Base-by-base conservation (phyloP, 2,888 invertebrate species). In the Papilio demoleus region DNA sequence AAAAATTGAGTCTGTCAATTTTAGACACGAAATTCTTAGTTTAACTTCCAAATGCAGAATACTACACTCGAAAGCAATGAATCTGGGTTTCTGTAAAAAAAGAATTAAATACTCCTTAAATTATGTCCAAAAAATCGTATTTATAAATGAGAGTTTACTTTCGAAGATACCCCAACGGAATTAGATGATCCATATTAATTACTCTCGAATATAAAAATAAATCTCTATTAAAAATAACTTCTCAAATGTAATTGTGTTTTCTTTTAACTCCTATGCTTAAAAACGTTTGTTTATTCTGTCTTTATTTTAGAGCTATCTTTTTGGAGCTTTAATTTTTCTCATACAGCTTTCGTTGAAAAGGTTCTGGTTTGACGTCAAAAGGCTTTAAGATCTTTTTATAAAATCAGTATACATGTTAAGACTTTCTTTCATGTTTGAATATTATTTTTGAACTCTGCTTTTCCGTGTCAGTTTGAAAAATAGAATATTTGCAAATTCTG, bases 381-480 rank as follows among this genome's bases (percentile, higher is more conserved):
- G 53, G 14, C 53, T 53, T 27, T 27, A 53, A 27, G n/a, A 53
- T 53, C 53, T 53, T 53, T 53, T 53, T 53, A 53, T 53, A 53
- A 53, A 53, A 53, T 53, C 53, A 53, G 53, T 53, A 53, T 53
- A 53, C 53, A 27, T 24, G 27, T 53, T 53, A 53, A 53, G 53
- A 53, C 53, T 53, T 50, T 50, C 53, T 27, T 14, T n/a, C 53
- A 14, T 3, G 53, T 53, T 27, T 24, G 27, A 53, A 27, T 53
- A 53, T 50, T 47, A 47, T 50, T 53, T n/a, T 53, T 53, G n/a
- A 27, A 53, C 6, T 53, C n/a, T 53, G 8, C 27, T 47, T 47
- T 47, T 19, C 11, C 11, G 22, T 19, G 8, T 17, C 45, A 17
- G 45, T 19, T 2, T 47, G 17, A 12, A 11, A 47, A 47, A 47